Evolutionary conservation across 2,797 vertebrate species (phyloP).

Genomic region (Pantherophis alleghaniensis): DNA sequence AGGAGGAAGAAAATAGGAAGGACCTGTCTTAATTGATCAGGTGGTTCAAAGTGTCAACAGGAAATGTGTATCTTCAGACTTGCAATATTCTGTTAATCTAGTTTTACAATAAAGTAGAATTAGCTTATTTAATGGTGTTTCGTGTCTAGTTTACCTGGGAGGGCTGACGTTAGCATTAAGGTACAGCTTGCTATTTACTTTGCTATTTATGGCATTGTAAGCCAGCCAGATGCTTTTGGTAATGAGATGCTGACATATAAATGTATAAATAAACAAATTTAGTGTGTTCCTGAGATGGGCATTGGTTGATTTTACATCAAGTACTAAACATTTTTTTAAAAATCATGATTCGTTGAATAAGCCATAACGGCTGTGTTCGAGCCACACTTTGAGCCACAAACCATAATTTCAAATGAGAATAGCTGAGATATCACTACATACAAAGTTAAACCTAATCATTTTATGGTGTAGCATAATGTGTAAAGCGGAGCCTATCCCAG

Average conservation of each 20-base stretch:
- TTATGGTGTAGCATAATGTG: not conserved
- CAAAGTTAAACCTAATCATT: not conserved
- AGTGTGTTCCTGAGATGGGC: not conserved
- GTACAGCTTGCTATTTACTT: not conserved
- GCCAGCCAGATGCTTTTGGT: not conserved
- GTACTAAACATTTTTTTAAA: not conserved
- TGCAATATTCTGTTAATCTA: not conserved
- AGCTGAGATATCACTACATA: not conserved
- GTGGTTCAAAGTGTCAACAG: not conserved
- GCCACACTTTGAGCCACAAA: not conserved
- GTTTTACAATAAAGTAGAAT: not conserved
- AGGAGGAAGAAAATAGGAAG: not conserved
- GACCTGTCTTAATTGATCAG: not conserved
- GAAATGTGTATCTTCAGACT: not conserved
- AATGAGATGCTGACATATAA: not conserved
- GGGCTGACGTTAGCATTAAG: not conserved
- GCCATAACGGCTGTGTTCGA: not conserved
- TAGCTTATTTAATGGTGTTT: not conserved
- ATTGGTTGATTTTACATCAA: not conserved
- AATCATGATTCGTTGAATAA: not conserved
- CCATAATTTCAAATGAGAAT: not conserved
- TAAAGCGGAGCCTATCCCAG: not conserved
- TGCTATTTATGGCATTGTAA: not conserved
- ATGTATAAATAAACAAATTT: not conserved
- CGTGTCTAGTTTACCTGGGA: no score